A percentile compares a stretch with the other conserved stretches of the same genome.
These are phyloP conservation scores for Blastobasis lacticolella DNA, from an alignment of 2,888 invertebrate genomes.

Conservation along the genomic window DNA sequence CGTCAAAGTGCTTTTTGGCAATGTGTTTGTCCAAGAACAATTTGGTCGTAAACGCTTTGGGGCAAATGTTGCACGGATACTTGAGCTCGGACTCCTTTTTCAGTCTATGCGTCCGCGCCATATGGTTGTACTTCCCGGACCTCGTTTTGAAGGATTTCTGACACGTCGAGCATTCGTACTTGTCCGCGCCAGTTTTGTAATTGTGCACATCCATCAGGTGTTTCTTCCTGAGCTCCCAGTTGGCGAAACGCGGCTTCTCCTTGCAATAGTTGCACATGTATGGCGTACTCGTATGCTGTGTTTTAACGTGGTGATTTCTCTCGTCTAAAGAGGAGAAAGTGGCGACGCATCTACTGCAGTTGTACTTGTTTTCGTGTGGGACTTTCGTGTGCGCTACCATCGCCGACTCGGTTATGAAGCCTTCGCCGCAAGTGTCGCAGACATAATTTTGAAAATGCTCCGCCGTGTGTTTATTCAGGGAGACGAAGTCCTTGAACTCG, in stretches of 20 bases:
- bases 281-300: slow-evolving; percentile 56
- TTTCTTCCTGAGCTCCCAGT: slow-evolving; percentile 59
- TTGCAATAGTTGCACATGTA: slow-evolving; percentile 62
- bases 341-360: slow-evolving; percentile 57
- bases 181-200: slow-evolving; percentile 55
- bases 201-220: slow-evolving; percentile 62
- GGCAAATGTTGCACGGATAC: slow-evolving; percentile 65
- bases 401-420: slow-evolving; percentile 62
- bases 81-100: slow-evolving; percentile 60
- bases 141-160: slow-evolving; percentile 61
- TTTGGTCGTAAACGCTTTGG: slow-evolving; percentile 69
- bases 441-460: slow-evolving; percentile 66
- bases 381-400: slow-evolving; percentile 62
- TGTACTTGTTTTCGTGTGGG: slow-evolving; percentile 63
- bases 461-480: slow-evolving; percentile 57
- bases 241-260: slow-evolving; percentile 60
- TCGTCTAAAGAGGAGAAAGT: slow-evolving; percentile 57
- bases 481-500: slow-evolving; percentile 58
- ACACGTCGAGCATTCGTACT: slow-evolving; percentile 57
- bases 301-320: slow-evolving; percentile 56
- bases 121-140: slow-evolving; percentile 64
- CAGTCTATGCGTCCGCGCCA: slow-evolving; percentile 56
- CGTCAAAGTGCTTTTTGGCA: slow-evolving; percentile 68
- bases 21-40: slow-evolving; percentile 71
- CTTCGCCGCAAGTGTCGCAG: slow-evolving; percentile 64